Evolutionary conservation across 92 coral and sea anemone genomes (phyloP), one percentile per base, ranked within the genome.

Genomic region (Isaurus tuberculatus): DNA sequence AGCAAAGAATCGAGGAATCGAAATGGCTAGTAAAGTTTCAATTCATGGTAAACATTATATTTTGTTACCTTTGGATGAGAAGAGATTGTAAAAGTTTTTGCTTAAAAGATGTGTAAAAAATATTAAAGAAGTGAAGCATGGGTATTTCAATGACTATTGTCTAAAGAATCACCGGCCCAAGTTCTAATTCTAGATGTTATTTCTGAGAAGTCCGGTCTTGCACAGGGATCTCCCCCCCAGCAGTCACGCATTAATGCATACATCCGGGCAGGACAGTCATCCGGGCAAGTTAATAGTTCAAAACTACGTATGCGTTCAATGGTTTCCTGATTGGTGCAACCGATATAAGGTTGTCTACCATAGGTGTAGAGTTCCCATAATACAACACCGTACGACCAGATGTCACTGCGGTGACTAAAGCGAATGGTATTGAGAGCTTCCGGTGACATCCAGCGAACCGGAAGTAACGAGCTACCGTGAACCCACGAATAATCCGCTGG

Each of bases 371-470:
- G 87, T 89, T 96, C 99, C 99, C 99, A 96, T 16, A 96, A 71
- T 55, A 92, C 79, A 31, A 96, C 90, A 23, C 99, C 99, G 68
- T 88, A 96, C 2, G 99, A 92, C 99, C 99, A 96, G 23, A 96
- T 88, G 63, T 96, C 99, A 53, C 95, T 90, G 55, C 75, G 87
- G 31, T 90, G 91, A 13, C 87, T 88, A 37, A 88, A 94, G 51
- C 86, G 88, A 74, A 96, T 80, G 10, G 98, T 80, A 70, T 96
- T 94, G n/a, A 96, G 95, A 20, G 93, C 92, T 89, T 96, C 99
- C 81, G 98, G 99, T 78, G 99, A 84, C 99, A 96, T 96, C 99
- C 99, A 96, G 10, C 99, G 94, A 13, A 96, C 95, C 42, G 99
- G 99, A 74, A 94, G 92, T 32, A 94, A 72, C 0, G 98, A 80